Base-by-base conservation (phyloP, 2,797 vertebrate genomes). In the Danio jaintianensis region DNA sequence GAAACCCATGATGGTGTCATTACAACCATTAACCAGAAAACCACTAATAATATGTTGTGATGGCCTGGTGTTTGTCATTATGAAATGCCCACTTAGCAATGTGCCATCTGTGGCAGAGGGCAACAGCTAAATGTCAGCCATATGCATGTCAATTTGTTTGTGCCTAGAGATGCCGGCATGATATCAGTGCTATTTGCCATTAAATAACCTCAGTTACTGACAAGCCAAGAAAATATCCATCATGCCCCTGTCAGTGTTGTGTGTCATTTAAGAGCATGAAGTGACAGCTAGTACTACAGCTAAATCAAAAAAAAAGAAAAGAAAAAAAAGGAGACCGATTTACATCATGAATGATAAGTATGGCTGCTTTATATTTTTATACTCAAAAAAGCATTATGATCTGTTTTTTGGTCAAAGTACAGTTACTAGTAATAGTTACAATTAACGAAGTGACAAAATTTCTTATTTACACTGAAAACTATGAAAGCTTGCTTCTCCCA, bases 161-260 rank as follows among this genome's bases (percentile, higher is more conserved):
- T 77, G 63, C 64, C 72, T 75, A 56, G 78, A 70, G 52, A 80
- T 70, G 20, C 43, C 71, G 50, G 69, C 81, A 53, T 52, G 62
- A 50, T 38, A 58, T 68, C 63, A 67, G 47, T 64, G 43, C 48
- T 72, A 71, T 53, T 58, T 76, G 81, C 75, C 68, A 82, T 76
- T 75, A 85, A 82, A 81, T 68, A 73, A 68, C 62, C 52, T 18
- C 42, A 66, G 40, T 16, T 20, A 15, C 62, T 50, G 43, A 74
- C 61, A 61, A 52, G 66, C 79, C 80, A 71, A 82, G 77, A 78
- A 62, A 70, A 79, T 15, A 82, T 85, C 80, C 64, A 64, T 85
- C 73, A 82, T 12, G 4, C 47, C n/a, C 38, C 64, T 79, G 73
- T 77, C 73, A 76, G 50, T 75, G 53, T 61, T 80, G 38, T 52